Conservation (phyloP, 2,113 vertebrate species). For the Papio anubis region DNA sequence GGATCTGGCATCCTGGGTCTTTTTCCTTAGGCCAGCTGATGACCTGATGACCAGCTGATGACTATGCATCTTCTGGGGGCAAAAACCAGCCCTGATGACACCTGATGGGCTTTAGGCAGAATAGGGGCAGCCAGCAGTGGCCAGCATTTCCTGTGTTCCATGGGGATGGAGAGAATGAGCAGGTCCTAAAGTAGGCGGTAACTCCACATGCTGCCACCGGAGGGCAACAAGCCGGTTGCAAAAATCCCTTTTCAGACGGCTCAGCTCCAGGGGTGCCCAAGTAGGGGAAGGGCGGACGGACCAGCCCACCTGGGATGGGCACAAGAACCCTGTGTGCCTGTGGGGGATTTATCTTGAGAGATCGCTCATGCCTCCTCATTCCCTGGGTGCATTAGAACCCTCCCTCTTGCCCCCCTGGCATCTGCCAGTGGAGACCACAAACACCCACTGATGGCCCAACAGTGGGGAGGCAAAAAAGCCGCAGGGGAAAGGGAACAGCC, state of each 20-base stretch:
- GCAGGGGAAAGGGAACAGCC: conserved; percentile 36
- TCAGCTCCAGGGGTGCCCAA: background rate
- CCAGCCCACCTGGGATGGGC: background rate
- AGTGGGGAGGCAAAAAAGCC: conserved; percentile 9
- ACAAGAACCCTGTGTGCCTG: background rate
- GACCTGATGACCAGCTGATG: background rate
- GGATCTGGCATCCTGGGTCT: background rate
- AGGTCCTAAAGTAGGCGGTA: background rate
- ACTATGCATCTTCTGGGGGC: background rate
- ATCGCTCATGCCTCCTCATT: background rate
- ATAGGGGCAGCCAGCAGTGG: background rate
- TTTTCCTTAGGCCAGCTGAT: background rate
- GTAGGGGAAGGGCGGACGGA: background rate
- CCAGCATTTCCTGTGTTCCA: background rate
- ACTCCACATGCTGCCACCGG: background rate
- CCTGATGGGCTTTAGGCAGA: background rate
- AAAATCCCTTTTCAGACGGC: background rate
- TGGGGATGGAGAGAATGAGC: background rate
- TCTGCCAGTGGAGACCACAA: background rate
- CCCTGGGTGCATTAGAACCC: background rate
- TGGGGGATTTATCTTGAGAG: background rate
- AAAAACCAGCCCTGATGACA: background rate
- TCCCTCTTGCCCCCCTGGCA: background rate
- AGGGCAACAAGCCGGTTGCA: background rate
- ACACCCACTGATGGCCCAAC: conserved; percentile 32